Evolutionary conservation across 92 coral and sea anemone genomes (phyloP), one percentile per base, ranked within the genome.

Genomic region (Epizoanthus illoricatus): DNA sequence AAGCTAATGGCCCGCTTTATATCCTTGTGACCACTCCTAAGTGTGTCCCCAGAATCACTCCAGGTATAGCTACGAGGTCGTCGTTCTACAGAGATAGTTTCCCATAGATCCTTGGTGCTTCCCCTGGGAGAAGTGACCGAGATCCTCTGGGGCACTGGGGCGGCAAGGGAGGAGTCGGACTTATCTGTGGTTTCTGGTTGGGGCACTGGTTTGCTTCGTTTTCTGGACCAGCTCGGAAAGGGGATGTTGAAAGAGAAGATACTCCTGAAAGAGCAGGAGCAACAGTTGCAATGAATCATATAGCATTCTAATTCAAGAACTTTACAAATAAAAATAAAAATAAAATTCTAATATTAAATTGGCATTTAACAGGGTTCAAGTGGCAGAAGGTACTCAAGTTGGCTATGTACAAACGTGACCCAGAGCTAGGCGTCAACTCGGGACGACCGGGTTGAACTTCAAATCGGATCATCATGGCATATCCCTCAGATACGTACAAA

Each of bases 41-140:
- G 47, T 39, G 81, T 76, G 47, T 61, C 81, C 2, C 60, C 59
- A 21, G 69, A 62, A 57, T 61, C 81, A n/a, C 81, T 76, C 81
- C 81, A 76, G 0, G 81, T 62, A 60, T 62, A 6, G 65, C 81
- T 61, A 19, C 81, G 20, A 33, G 81, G 71, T 42, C 81, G 81
- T 12, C 60, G 42, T 10, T 49, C 12, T 69, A 8, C 20, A 17
- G 70, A 41, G 24, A 33, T 0, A 0, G 70, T 76, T 56, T 61
- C 71, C 81, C 81, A 76, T 9, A 76, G 11, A 40, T 76, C 81
- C 49, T 61, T 61, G 42, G 65, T 76, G 81, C 59, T 76, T 39
- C 81, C 81, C 4, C 65, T 56, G 49, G 81, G 81, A 4, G 81
- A 76, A 7, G 81, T 76, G 59, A 76, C 81, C 17, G 81, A 76